Conservation (phyloP, 1,140 invertebrate species). For the Diploscapter pachys region DNA sequence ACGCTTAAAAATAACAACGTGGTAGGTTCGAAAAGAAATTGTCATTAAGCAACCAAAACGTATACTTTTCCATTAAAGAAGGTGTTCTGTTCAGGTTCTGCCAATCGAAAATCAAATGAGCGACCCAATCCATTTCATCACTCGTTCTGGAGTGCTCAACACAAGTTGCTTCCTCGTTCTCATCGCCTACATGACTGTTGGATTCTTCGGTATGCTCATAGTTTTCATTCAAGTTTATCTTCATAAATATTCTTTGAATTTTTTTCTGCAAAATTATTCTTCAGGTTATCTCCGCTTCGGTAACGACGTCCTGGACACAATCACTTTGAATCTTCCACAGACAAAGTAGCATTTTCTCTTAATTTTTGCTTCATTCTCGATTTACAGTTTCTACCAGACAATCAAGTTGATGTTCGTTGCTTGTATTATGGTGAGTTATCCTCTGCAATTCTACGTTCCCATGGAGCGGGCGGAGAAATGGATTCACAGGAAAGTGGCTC, state of each 20-base stretch:
- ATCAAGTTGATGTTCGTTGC: conserved; percentile 54
- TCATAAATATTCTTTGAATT: conserved; percentile 24
- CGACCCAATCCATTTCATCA: conserved; percentile 53
- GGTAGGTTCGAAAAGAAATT: conserved; percentile 11
- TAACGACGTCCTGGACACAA: conserved; percentile 54
- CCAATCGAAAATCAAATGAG: conserved; percentile 57
- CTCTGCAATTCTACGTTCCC: conserved; percentile 53
- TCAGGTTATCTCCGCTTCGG: conserved; percentile 56
- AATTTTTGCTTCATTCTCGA: background rate
- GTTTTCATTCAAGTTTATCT: conserved; percentile 12
- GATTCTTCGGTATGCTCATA: conserved; percentile 55
- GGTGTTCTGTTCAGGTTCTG: conserved; percentile 19
- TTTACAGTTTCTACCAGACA: conserved; percentile 51
- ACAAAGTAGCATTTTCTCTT: conserved; percentile 16
- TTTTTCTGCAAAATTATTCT: too few relatives aligned
- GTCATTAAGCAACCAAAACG: too few relatives aligned
- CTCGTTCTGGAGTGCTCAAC: conserved; percentile 51
- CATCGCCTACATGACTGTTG: conserved; percentile 44
- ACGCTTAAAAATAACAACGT: too few relatives aligned
- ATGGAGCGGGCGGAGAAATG: conserved; percentile 55
- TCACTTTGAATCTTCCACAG: conserved; percentile 53
- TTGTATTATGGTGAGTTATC: conserved; percentile 53
- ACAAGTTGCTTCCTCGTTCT: conserved; percentile 49
- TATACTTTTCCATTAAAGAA: background rate
- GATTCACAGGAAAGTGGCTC: conserved; percentile 50